Percentiles rank a stretch among this genome's conserved stretches.
Evolutionary conservation across 2,888 invertebrate genomes (phyloP).

Genomic region (Eumerus sabulonum): DNA sequence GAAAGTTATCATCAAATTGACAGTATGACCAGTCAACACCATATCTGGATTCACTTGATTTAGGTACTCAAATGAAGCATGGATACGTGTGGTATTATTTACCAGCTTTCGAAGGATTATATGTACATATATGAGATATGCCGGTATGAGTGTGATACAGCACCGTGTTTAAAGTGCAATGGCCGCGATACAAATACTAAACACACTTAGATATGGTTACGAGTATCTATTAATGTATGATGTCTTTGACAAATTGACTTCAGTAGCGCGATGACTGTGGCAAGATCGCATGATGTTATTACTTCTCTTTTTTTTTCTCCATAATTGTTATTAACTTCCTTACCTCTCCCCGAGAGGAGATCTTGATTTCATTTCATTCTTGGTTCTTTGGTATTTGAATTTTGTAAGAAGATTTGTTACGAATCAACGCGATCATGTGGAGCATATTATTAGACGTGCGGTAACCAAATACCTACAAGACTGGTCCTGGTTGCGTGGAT

Average conservation of each 20-base stretch:
- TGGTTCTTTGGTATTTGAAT: constrained; percentile 1
- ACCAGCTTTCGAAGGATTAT: background rate
- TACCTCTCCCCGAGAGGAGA: background rate
- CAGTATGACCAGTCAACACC: constrained; percentile 6
- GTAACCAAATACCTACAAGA: background rate
- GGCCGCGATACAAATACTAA: constrained; percentile 15
- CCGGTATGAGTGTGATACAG: too few species aligned
- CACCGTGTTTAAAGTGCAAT: constrained; percentile 30
- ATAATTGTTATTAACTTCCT: constrained; percentile 41
- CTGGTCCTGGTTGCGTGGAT: constrained; percentile 14
- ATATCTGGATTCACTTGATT: constrained; percentile 11
- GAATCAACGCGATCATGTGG: constrained; percentile 48
- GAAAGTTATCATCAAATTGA: too few species aligned
- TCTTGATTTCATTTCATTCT: constrained; percentile 5
- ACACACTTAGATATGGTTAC: background rate
- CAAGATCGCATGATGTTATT: constrained; percentile 53
- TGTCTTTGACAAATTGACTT: constrained; percentile 54
- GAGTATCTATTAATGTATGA: background rate
- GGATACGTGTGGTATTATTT: constrained; percentile 18
- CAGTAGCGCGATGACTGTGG: constrained; percentile 46
- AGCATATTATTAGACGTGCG: constrained; percentile 4
- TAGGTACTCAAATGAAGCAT: constrained; percentile 44
- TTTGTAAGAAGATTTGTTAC: constrained; percentile 48
- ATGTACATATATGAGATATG: too few species aligned
- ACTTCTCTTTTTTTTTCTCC: constrained; percentile 33